phyloP scores from a whole-genome alignment of 35 echinoderm and acorn worm genomes.

The Amphiura filiformis region DNA sequence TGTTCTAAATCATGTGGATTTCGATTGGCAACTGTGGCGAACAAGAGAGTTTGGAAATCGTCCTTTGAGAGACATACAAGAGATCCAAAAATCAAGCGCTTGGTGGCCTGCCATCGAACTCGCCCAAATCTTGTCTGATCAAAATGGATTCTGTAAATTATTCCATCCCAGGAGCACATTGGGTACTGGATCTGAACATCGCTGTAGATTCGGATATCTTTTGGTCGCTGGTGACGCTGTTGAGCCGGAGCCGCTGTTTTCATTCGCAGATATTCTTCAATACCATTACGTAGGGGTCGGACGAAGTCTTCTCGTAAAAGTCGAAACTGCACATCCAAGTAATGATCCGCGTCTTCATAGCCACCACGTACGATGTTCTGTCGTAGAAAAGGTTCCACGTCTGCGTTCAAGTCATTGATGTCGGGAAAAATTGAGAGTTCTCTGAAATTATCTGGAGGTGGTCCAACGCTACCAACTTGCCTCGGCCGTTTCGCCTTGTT shows the following conservation, averaged over 20 bases:
- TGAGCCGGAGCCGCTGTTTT: conserved; percentile 5
- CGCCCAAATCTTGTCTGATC: conserved; percentile 36
- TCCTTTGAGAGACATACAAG: conserved; percentile 81
- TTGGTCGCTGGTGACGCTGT: conserved; percentile 17
- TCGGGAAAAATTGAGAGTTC: conserved; percentile 73
- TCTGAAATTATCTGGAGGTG: conserved; percentile 65
- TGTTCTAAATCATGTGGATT: conserved; percentile 61
- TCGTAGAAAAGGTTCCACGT: conserved; percentile 34
- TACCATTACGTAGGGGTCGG: conserved; percentile 64
- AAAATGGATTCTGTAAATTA: conserved; percentile 53
- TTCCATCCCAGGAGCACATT: conserved; percentile 44
- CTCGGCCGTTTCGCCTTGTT: neutral
- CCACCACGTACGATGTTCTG: conserved; percentile 41
- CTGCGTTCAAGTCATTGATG: conserved; percentile 52
- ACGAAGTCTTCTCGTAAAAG: conserved; percentile 90
- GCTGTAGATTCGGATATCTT: conserved; percentile 64
- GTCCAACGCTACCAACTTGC: neutral
- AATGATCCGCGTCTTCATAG: conserved; percentile 61
- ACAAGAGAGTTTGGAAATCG: conserved; percentile 67
- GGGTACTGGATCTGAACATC: conserved; percentile 59
- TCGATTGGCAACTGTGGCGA: conserved; percentile 84
- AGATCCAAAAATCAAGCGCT: conserved; percentile 63
- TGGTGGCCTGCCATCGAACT: conserved; percentile 50
- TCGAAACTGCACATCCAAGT: conserved; percentile 76
- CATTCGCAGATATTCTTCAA: conserved; percentile 54